Conservation (phyloP, 1,140 invertebrate genomes). For the Formica selysi region DNA sequence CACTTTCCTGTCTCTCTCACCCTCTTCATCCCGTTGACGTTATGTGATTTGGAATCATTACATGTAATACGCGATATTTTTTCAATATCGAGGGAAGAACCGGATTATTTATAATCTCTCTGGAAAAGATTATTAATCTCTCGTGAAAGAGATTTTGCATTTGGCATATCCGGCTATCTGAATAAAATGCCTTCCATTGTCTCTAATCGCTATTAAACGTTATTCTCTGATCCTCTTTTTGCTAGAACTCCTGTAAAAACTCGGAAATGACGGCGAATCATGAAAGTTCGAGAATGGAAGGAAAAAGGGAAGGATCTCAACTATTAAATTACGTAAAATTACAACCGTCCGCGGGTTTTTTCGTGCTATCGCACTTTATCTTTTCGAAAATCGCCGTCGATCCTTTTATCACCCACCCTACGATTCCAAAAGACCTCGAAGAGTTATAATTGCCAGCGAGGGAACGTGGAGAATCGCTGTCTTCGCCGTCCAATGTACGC, state of each 20-base stretch:
- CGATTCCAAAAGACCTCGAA: conserved; percentile 40
- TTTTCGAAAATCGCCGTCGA: conserved; percentile 52
- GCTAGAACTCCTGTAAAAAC: not conserved
- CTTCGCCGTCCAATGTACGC: conserved; percentile 17
- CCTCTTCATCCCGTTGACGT: not conserved
- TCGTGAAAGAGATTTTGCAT: not conserved
- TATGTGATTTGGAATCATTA: conserved; percentile 5
- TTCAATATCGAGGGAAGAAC: not conserved
- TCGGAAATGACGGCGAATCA: not conserved
- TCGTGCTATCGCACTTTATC: conserved; percentile 35
- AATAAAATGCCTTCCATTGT: not conserved
- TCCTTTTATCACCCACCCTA: conserved; percentile 66
- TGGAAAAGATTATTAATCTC: not conserved
- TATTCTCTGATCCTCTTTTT: not conserved
- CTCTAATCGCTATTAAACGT: not conserved
- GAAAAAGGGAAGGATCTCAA: conserved; percentile 63
- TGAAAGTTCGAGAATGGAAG: conserved; percentile 1
- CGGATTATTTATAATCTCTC: not conserved
- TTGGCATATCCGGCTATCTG: not conserved
- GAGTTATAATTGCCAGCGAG: conserved; percentile 69
- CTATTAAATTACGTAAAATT: conserved; percentile 75
- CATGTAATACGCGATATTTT: not conserved
- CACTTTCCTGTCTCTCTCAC: not conserved
- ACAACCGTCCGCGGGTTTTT: conserved; percentile 62
- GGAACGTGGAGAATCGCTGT: conserved; percentile 59